Conservation (phyloP, 2,797 vertebrate species). For the Chiroxiphia lanceolata region DNA sequence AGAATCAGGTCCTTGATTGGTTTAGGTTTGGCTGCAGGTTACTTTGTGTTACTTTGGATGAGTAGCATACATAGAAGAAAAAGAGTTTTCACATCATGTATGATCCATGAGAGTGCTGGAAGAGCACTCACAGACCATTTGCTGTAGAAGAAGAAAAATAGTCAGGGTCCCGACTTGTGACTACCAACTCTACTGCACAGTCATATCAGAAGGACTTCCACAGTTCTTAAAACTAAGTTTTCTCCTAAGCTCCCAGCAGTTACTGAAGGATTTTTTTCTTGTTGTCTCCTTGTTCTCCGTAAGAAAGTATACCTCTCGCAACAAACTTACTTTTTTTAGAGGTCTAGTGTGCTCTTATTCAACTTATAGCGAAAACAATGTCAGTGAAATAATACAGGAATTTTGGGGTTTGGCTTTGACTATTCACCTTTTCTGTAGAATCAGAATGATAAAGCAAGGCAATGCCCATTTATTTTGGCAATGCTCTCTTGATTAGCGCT, state of each 20-base stretch:
- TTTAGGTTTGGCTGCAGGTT: neutral
- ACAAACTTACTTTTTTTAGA: neutral
- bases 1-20: neutral
- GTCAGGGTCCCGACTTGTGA: neutral
- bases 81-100: rapidly evolving
- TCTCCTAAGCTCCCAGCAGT: neutral
- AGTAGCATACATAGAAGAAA: neutral
- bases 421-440: neutral
- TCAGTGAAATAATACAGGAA: neutral
- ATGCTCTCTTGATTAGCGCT: neutral
- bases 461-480: neutral
- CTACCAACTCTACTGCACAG: neutral
- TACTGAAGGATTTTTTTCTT: neutral
- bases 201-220: neutral
- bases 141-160: neutral
- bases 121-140: neutral
- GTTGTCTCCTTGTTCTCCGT: neutral
- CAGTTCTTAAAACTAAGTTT: neutral
- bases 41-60: neutral
- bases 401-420: neutral
- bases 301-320: neutral
- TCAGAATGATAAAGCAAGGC: neutral
- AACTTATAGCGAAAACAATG: neutral
- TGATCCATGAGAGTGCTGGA: neutral
- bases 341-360: neutral